Conservation (phyloP, 2,888 invertebrate genomes). For the Meta bourneti region DNA sequence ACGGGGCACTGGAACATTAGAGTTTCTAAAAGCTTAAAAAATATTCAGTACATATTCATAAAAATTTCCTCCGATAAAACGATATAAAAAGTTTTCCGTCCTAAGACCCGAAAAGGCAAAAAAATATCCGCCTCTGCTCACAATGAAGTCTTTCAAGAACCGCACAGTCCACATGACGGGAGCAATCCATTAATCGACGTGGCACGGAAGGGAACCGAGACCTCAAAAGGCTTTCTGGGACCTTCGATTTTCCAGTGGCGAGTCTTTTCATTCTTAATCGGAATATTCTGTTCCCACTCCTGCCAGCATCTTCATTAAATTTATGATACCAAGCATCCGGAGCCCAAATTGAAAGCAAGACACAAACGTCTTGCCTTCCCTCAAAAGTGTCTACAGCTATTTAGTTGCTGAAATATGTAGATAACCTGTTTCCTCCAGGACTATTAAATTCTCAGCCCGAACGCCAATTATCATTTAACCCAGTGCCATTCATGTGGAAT, state of each 20-base stretch:
- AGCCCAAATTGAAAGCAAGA: constrained; percentile 34
- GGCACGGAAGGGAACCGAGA: constrained; percentile 30
- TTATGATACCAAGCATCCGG: neutral
- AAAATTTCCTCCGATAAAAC: constrained; percentile 35
- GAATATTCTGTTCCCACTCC: constrained; percentile 50
- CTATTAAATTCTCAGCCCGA: constrained; percentile 18
- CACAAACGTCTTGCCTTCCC: neutral
- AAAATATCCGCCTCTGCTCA: neutral
- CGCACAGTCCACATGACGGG: constrained; percentile 30
- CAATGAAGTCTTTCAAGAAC: constrained; percentile 44
- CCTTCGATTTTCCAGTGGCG: constrained; percentile 67
- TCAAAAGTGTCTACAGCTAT: neutral
- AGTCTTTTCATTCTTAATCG: constrained; percentile 65
- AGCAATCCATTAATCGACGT: constrained; percentile 65
- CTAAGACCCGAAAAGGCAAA: constrained; percentile 29
- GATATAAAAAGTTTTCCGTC: constrained; percentile 33
- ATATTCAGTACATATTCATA: constrained; percentile 20
- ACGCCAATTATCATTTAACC: constrained; percentile 59
- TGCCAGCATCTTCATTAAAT: constrained; percentile 4
- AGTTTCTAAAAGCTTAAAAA: constrained; percentile 29
- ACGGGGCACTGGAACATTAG: neutral
- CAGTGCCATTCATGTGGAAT: neutral
- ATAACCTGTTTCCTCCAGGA: constrained; percentile 19
- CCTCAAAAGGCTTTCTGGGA: constrained; percentile 64
- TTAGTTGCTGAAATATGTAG: constrained; percentile 4